phyloP scores from a whole-genome alignment of 2,888 invertebrate genomes.

The Netelia inedita region DNA sequence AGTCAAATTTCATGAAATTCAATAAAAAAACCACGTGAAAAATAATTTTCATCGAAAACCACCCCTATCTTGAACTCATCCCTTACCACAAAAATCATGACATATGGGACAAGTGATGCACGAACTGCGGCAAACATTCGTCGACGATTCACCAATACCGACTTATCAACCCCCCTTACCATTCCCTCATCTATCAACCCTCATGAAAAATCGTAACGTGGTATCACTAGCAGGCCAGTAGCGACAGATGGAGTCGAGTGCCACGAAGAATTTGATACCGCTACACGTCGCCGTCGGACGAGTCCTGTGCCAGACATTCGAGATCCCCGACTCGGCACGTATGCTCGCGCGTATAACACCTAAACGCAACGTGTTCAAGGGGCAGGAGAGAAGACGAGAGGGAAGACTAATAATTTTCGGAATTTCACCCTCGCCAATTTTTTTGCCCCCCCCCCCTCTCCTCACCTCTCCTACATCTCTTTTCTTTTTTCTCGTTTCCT shows the following conservation, averaged over 20 bases:
- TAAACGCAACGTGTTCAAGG: slow-evolving; percentile 29
- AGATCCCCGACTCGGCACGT: slow-evolving; percentile 34
- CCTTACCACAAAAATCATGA: background rate
- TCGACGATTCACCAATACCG: slow-evolving; percentile 32
- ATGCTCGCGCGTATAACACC: slow-evolving; percentile 25
- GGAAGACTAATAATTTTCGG: slow-evolving; percentile 53
- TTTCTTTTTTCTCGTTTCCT: too few relatives aligned
- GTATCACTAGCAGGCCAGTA: slow-evolving; percentile 45
- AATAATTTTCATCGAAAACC: too few relatives aligned
- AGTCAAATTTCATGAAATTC: too few relatives aligned
- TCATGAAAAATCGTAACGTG: slow-evolving; percentile 59
- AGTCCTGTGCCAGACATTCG: slow-evolving; percentile 5
- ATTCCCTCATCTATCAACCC: background rate
- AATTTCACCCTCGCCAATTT: slow-evolving; percentile 56
- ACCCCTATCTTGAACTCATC: background rate
- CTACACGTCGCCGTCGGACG: slow-evolving; percentile 37
- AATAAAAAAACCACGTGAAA: too few relatives aligned
- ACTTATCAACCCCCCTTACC: slow-evolving; percentile 48
- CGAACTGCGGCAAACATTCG: slow-evolving; percentile 1
- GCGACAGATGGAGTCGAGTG: slow-evolving; percentile 61
- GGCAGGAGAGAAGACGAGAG: background rate
- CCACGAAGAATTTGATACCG: slow-evolving; percentile 62
- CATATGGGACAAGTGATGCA: background rate
- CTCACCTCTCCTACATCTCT: background rate
- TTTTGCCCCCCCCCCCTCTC: slow-evolving; percentile 23